Conservation (phyloP, 2,113 vertebrate species). For the Psilopsiagon aurifrons region DNA sequence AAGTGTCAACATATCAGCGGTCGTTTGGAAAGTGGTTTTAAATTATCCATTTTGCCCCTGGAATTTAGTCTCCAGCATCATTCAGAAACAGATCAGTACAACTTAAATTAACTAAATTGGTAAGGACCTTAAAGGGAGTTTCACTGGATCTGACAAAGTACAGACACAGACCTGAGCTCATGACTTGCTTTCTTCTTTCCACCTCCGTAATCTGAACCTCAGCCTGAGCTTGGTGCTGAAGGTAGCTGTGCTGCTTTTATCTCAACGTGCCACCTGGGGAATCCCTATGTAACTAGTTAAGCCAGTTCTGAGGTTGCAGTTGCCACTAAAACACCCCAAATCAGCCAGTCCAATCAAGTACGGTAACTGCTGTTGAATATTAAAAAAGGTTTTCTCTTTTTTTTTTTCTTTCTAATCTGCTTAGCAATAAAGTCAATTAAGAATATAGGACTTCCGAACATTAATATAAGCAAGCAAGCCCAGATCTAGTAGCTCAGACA, state of each 20-base stretch:
- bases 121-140: not conserved
- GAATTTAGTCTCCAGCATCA: not conserved
- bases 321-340: not conserved
- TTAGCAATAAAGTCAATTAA: not conserved
- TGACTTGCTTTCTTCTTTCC: not conserved
- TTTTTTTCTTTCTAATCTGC: not conserved
- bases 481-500: not conserved
- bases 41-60: not conserved
- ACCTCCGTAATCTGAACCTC: not conserved
- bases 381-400: not conserved
- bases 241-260: not conserved
- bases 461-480: not conserved
- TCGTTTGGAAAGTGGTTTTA: not conserved
- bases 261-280: not conserved
- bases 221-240: not conserved
- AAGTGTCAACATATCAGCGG: not conserved
- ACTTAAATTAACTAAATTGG: not conserved
- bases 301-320: slow-evolving; percentile 1
- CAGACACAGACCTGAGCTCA: not conserved
- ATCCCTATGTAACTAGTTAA: not conserved
- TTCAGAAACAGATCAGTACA: not conserved
- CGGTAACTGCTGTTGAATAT: not conserved
- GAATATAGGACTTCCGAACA: not conserved
- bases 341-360: not conserved
- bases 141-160: not conserved